Evolutionary conservation across 2,797 vertebrate species (phyloP).

Genomic region (Melanotaenia trifasciata): DNA sequence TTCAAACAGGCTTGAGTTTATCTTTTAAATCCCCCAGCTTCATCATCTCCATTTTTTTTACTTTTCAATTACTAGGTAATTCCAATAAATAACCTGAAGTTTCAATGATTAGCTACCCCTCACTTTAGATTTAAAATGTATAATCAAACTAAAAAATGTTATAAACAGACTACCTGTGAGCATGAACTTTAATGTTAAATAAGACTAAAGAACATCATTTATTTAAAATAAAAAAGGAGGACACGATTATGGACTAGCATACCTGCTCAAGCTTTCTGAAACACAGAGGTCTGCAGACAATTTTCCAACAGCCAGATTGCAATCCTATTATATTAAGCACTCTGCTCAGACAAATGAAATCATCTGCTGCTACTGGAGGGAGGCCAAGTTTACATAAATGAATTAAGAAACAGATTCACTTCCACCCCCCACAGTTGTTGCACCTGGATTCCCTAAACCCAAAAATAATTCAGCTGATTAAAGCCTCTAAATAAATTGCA

Average conservation of each 20-base stretch:
- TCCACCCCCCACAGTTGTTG: conserved; percentile 74
- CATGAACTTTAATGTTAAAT: conserved; percentile 22
- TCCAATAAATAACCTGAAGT: neutral
- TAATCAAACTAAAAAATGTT: neutral
- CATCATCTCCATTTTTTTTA: neutral
- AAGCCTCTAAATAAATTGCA: conserved; percentile 68
- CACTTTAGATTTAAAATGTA: neutral
- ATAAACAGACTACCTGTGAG: neutral
- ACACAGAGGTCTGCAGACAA: conserved; percentile 66
- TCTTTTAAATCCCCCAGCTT: neutral
- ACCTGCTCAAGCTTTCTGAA: conserved; percentile 59
- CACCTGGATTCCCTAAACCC: conserved; percentile 72
- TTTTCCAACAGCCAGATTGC: conserved; percentile 76
- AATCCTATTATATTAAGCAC: conserved; percentile 79
- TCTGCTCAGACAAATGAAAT: conserved; percentile 81
- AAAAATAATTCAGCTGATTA: conserved; percentile 73
- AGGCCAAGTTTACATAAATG: conserved; percentile 82
- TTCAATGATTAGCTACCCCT: neutral
- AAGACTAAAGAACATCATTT: conserved; percentile 16
- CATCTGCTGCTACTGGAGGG: conserved; percentile 77
- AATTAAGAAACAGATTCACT: conserved; percentile 81
- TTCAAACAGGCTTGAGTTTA: neutral
- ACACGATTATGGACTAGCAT: conserved; percentile 57
- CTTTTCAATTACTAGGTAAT: neutral
- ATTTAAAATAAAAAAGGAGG: conserved; percentile 11